These are phyloP conservation scores for Protonemura montana DNA, from an alignment of 2,888 invertebrate genomes.

Conservation along the genomic window DNA sequence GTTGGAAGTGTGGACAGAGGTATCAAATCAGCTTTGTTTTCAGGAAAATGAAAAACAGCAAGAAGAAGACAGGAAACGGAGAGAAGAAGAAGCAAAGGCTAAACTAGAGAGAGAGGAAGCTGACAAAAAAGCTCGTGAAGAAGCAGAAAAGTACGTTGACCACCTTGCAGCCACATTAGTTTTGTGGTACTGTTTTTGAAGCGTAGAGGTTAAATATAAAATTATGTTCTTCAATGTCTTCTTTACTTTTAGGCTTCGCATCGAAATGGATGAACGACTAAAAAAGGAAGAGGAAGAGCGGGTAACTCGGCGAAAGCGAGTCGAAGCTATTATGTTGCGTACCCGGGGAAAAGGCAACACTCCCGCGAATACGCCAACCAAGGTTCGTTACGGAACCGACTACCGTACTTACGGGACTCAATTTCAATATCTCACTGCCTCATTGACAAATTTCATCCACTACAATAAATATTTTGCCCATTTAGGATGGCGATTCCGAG, in stretches of 20 bases:
- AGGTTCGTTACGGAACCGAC: constrained; percentile 55
- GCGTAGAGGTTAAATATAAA: not conserved
- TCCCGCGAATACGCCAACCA: constrained; percentile 60
- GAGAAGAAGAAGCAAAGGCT: constrained; percentile 70
- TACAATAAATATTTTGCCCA: not conserved
- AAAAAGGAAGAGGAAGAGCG: constrained; percentile 90
- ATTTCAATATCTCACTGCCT: not conserved
- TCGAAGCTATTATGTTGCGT: constrained; percentile 91
- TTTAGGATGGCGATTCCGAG: constrained; percentile 35
- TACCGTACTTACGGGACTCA: not conserved
- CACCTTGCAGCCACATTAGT: not conserved
- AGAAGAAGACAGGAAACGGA: constrained; percentile 77
- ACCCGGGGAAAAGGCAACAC: constrained; percentile 70
- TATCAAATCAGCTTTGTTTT: constrained; percentile 44
- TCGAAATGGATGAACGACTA: constrained; percentile 82
- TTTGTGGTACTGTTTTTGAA: too few species aligned
- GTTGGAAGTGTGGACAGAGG: not conserved
- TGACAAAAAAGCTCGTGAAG: constrained; percentile 81
- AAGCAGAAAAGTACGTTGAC: constrained; percentile 71
- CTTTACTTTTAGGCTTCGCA: constrained; percentile 65
- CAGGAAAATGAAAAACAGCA: constrained; percentile 77
- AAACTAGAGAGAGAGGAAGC: constrained; percentile 77
- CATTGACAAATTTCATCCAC: not conserved
- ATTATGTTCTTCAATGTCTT: constrained; percentile 32
- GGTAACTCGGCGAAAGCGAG: constrained; percentile 85